phyloP scores from a whole-genome alignment of 1,140 invertebrate species.

The Zeugodacus cucurbitae region DNA sequence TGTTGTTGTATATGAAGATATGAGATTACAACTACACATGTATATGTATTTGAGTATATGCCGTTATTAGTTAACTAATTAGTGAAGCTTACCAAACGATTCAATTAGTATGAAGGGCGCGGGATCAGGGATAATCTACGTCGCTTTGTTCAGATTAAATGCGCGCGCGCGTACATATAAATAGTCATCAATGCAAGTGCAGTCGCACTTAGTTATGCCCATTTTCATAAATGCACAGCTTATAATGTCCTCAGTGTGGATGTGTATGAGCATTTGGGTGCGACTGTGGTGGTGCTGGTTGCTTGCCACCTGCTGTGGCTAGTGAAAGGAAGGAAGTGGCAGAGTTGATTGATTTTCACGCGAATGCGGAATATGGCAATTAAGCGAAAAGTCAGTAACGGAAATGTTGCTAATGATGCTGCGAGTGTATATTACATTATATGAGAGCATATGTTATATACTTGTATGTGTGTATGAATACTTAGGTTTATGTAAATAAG shows the following conservation, averaged over 20 bases:
- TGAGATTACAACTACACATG: background rate
- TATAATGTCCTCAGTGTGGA: background rate
- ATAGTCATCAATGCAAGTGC: background rate
- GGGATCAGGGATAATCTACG: background rate
- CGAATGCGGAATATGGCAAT: conserved; percentile 18
- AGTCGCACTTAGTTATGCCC: conserved; percentile 17
- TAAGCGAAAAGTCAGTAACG: conserved; percentile 20
- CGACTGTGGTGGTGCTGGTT: background rate
- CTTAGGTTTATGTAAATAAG: background rate
- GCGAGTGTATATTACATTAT: background rate
- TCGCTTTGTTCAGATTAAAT: background rate
- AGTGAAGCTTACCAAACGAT: conserved; percentile 7
- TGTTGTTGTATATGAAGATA: background rate
- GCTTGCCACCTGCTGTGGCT: background rate
- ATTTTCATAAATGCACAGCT: conserved; percentile 19
- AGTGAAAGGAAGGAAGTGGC: background rate
- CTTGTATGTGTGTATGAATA: background rate
- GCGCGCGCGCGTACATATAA: background rate
- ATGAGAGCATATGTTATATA: background rate
- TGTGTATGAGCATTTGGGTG: background rate
- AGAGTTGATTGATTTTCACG: conserved; percentile 27
- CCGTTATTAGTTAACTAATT: conserved; percentile 21
- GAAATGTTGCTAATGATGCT: conserved; percentile 4
- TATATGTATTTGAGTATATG: background rate
- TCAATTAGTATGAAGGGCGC: conserved; percentile 13